Conservation (phyloP, 92 coral and sea anemone species). For the Epizoanthus fatuus region DNA sequence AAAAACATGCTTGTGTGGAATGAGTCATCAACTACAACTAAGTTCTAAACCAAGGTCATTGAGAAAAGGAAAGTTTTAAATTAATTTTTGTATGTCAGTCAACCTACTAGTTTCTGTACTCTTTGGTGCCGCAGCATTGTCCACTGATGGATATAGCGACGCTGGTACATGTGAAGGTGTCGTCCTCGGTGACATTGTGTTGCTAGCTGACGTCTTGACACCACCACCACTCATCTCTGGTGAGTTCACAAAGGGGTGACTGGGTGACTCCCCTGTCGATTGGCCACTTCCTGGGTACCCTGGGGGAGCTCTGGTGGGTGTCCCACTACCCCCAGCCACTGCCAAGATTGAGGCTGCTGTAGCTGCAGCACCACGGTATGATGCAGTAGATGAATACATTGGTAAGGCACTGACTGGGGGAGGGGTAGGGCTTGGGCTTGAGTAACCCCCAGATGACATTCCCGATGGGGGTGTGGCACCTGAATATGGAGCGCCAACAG, state of each 20-base stretch:
- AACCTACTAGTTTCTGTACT: constrained; percentile 78
- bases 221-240: constrained; percentile 74
- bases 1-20: too few relatives aligned
- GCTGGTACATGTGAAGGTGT: constrained; percentile 71
- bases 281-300: constrained; percentile 73
- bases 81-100: not conserved
- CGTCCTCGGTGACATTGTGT: constrained; percentile 60
- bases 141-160: constrained; percentile 70
- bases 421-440: constrained; percentile 46
- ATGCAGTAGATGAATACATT: constrained; percentile 45
- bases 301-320: constrained; percentile 78
- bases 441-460: constrained; percentile 37
- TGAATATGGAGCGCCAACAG: constrained; percentile 29
- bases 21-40: not conserved
- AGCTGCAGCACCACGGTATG: constrained; percentile 88
- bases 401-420: constrained; percentile 33
- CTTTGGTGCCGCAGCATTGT: constrained; percentile 55
- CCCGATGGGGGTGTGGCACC: constrained; percentile 48
- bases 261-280: constrained; percentile 63
- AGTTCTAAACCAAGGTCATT: too few relatives aligned
- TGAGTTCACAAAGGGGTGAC: constrained; percentile 67
- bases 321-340: constrained; percentile 77
- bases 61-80: too few relatives aligned
- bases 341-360: constrained; percentile 77
- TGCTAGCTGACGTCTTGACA: constrained; percentile 68